phyloP scores from a whole-genome alignment of 2,888 invertebrate genomes.

The Acleris literana region DNA sequence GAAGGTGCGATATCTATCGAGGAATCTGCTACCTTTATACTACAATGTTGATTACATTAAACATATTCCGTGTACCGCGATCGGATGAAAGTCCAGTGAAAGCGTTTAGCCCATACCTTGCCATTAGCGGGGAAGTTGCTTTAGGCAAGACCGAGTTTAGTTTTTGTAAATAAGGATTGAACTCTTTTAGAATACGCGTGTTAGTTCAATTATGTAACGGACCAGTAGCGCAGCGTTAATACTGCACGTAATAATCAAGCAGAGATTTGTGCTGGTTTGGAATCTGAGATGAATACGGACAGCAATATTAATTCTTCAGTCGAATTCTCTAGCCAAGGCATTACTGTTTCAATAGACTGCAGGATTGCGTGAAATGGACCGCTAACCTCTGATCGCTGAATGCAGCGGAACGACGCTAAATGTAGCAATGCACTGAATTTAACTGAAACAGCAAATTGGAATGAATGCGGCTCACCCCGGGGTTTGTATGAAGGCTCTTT shows the following conservation, averaged over 20 bases:
- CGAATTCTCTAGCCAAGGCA: slow-evolving; percentile 13
- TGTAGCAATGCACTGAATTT: slow-evolving; percentile 11
- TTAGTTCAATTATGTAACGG: slow-evolving; percentile 20
- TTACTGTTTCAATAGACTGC: slow-evolving; percentile 8
- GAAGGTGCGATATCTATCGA: neutral
- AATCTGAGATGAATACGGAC: too few species aligned
- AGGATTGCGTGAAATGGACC: slow-evolving; percentile 15
- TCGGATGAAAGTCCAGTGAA: slow-evolving; percentile 9
- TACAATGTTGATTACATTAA: neutral
- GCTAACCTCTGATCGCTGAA: slow-evolving; percentile 8
- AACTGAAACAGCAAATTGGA: slow-evolving; percentile 6
- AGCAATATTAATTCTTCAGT: slow-evolving; percentile 1
- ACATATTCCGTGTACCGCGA: slow-evolving; percentile 2
- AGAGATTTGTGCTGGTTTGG: too few species aligned
- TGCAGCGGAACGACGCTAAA: slow-evolving; percentile 2
- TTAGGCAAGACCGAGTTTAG: neutral
- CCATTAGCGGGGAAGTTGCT: slow-evolving; percentile 13
- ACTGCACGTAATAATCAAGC: too few species aligned
- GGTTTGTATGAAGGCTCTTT: neutral
- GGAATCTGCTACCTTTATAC: neutral
- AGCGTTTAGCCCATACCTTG: slow-evolving; percentile 6
- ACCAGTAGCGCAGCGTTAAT: slow-evolving; percentile 1
- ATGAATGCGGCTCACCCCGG: neutral
- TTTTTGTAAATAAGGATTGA: slow-evolving; percentile 10
- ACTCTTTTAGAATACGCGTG: slow-evolving; percentile 3